These are phyloP conservation scores for Polypedilum vanderplanki DNA, from an alignment of 1,140 invertebrate species.

Conservation along the genomic window DNA sequence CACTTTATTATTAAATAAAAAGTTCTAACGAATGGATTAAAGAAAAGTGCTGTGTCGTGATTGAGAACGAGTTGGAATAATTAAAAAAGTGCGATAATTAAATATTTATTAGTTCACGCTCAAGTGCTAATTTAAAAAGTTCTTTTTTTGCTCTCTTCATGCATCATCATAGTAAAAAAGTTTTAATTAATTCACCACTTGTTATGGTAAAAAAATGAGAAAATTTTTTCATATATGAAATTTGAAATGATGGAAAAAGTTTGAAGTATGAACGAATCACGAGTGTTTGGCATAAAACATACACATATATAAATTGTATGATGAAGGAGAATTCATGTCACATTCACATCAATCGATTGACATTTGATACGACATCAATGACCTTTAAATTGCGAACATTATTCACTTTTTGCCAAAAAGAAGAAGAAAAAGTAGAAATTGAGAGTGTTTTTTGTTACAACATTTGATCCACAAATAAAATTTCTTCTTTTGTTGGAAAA, in stretches of 20 bases:
- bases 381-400: conserved; percentile 1
- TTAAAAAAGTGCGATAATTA: neutral
- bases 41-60: neutral
- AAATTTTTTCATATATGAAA: neutral
- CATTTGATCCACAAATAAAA: neutral
- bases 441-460: neutral
- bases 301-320: neutral
- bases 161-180: too few relatives aligned
- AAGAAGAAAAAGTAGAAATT: neutral
- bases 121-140: neutral
- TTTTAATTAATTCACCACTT: too few relatives aligned
- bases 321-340: neutral
- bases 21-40: neutral
- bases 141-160: neutral
- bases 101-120: neutral
- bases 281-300: too few relatives aligned
- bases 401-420: neutral
- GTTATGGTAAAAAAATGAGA: too few relatives aligned
- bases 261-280: neutral
- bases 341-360: neutral
- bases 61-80: neutral
- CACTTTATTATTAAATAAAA: neutral
- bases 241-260: neutral
- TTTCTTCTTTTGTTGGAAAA: too few relatives aligned
- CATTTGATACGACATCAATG: neutral